These are phyloP conservation scores for Bradypodion ventrale DNA, from an alignment of 2,797 vertebrate species.

Conservation along the genomic window DNA sequence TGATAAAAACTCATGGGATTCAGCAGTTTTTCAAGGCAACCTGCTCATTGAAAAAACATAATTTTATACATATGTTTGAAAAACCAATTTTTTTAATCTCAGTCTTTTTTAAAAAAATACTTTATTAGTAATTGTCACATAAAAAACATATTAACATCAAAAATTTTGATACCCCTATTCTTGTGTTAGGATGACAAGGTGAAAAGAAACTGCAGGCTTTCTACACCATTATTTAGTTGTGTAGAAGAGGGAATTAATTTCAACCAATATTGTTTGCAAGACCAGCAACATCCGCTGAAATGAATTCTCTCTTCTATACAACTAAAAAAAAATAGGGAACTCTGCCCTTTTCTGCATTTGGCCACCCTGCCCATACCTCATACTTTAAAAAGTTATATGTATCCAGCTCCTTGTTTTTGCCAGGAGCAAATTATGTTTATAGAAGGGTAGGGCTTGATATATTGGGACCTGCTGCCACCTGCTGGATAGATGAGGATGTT, in stretches of 20 bases:
- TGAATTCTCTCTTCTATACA: background rate
- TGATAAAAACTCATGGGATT: too few species aligned
- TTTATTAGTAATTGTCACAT: too few species aligned
- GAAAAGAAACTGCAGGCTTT: background rate
- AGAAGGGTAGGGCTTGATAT: background rate
- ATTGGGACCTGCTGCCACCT: constrained; percentile 27
- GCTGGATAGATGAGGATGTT: background rate
- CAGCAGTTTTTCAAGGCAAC: too few species aligned
- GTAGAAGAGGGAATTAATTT: background rate
- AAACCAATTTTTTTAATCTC: too few species aligned
- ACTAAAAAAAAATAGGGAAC: background rate
- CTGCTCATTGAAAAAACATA: too few species aligned
- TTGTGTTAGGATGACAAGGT: background rate
- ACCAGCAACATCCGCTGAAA: background rate
- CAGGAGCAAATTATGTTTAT: background rate
- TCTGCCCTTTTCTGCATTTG: background rate
- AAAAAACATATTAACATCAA: too few species aligned
- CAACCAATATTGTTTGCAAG: background rate
- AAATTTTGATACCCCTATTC: too few species aligned
- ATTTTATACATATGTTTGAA: too few species aligned
- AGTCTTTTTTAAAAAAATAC: too few species aligned
- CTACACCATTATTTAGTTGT: background rate
- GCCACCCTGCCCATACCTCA: background rate
- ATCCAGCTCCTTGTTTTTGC: background rate
- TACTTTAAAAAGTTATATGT: background rate